phyloP scores from a whole-genome alignment of 2,113 vertebrate genomes.

The Cavia porcellus region DNA sequence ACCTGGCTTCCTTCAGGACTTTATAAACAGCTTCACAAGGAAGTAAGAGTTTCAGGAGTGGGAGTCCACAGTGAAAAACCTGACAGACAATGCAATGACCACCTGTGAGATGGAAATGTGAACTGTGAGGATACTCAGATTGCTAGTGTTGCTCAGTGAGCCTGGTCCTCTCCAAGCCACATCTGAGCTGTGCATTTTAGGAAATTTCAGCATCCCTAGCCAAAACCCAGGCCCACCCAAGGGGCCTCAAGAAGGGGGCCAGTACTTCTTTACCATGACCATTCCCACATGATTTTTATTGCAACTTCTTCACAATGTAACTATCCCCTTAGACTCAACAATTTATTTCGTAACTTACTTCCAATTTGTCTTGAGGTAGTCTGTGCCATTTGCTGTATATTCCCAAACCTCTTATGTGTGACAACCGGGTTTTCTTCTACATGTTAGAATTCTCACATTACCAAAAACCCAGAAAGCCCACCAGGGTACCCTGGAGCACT shows the following conservation, averaged over 20 bases:
- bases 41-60: background rate
- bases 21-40: background rate
- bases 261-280: background rate
- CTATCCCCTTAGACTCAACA: background rate
- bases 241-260: background rate
- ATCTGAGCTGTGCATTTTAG: background rate
- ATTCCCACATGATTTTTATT: too few relatives aligned
- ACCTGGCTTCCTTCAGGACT: background rate
- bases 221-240: background rate
- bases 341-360: slow-evolving; percentile 3
- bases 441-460: background rate
- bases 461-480: background rate
- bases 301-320: slow-evolving; percentile 6
- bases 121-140: background rate
- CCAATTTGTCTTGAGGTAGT: background rate
- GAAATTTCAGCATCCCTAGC: background rate
- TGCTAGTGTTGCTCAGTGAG: background rate
- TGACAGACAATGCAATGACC: background rate
- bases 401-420: background rate
- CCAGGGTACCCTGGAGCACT: background rate
- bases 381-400: background rate
- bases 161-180: rapidly evolving
- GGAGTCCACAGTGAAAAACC: background rate
- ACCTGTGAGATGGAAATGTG: background rate
- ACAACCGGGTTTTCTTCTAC: background rate